Conservation (phyloP, 2,888 invertebrate genomes). For the Synanthedon tipuliformis region DNA sequence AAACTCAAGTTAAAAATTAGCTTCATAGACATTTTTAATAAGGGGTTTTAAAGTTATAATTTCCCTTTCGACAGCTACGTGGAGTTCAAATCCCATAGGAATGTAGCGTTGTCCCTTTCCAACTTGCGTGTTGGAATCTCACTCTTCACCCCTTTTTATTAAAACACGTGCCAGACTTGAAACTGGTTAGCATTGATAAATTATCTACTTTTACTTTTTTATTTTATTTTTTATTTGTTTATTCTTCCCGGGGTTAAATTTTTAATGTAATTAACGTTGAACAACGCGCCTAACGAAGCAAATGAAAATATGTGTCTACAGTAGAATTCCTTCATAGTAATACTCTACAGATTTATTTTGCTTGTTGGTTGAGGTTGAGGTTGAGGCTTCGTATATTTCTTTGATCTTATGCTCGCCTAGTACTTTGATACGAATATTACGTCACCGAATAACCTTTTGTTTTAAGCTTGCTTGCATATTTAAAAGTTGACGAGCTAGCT, state of each 20-base stretch:
- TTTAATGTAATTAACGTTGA: constrained; percentile 33
- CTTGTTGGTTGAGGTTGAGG: too few relatives aligned
- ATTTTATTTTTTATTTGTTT: constrained; percentile 23
- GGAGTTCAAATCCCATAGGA: constrained; percentile 36
- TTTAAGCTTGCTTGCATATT: too few relatives aligned
- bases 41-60: constrained; percentile 26
- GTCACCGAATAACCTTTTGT: constrained; percentile 18
- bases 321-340: not conserved
- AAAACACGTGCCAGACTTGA: constrained; percentile 1
- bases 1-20: constrained; percentile 30
- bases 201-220: constrained; percentile 19
- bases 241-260: constrained; percentile 25
- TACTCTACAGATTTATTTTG: not conserved
- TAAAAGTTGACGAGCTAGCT: too few relatives aligned
- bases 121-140: constrained; percentile 12
- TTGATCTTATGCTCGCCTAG: constrained; percentile 26
- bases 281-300: constrained; percentile 9
- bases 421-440: constrained; percentile 34
- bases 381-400: not conserved
- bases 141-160: constrained; percentile 10
- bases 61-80: constrained; percentile 52
- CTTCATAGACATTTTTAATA: constrained; percentile 28
- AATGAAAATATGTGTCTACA: constrained; percentile 1
- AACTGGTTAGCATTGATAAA: constrained; percentile 60
- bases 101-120: constrained; percentile 49